Evolutionary conservation across 1,140 invertebrate species (phyloP), one percentile per base, ranked within the genome.

Genomic region (Ctenoplectra terminalis): DNA sequence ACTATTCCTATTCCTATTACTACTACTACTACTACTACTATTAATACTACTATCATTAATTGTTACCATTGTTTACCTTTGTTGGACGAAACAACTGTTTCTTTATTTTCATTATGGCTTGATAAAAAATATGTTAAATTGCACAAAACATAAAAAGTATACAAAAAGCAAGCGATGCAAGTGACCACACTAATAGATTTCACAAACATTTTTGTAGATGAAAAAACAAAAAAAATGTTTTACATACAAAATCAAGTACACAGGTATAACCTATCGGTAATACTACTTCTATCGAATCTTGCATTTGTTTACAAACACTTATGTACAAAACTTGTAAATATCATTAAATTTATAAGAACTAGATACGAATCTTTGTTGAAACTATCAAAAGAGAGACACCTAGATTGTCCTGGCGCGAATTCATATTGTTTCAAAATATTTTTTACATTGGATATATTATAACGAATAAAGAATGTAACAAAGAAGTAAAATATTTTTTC

Each of bases 91-190:
- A 48, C 37, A 17, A 72, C 46, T 26, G 70, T 63, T 29, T 86
- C 76, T 60, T 87, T 71, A 67, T 81, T 37, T 70, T 88, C 82
- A 75, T 73, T 87, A 29, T 90, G 88, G 77, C 54, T 84, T 15
- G 93, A 94, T 23, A 92, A 85, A 60, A 94, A 94, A 85, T 91
- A 90, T 60, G 90, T 91, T 8, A 94, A 87, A 61, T 87, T 89
- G 63, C 87, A 91, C 15, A 93, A 82, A 73, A 92, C 83, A 73
- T 91, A 93, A 76, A 89, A 91, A 26, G 92, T 93, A 46, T 93
- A 94, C 3, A 92, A 61, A 84, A 93, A 93, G 82, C 92, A 92
- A 37, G 20, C 69, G 1, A 56, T 50, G 13, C 92, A 91, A 8
- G 90, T 70, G 11, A 73, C n/a, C 17, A 90, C 50, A 50, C 88